Evolutionary conservation across 1,140 invertebrate genomes (phyloP), one percentile per base, ranked within the genome.

Genomic region (Copidosoma floridanum): DNA sequence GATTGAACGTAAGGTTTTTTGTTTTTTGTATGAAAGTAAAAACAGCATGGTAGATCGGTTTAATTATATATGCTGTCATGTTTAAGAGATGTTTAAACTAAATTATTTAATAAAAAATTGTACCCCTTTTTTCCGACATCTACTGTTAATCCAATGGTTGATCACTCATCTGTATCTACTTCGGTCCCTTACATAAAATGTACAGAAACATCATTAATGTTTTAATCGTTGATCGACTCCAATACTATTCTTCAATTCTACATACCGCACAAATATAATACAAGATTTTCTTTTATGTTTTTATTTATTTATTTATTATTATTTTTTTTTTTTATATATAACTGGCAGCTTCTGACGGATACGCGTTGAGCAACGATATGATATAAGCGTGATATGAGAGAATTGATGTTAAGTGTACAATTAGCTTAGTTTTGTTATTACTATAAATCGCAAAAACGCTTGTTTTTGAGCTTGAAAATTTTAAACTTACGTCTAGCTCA

Each of bases 321-420:
- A n/a, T n/a, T n/a, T n/a, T n/a, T n/a, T n/a, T n/a, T n/a, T n/a
- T n/a, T n/a, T n/a, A n/a, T n/a, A n/a, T n/a, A n/a, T n/a, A n/a
- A n/a, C 61, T 62, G 53, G 64, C 59, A 63, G 54, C 60, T 69
- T 47, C 67, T 57, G 61, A 61, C 52, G 48, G 51, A 66, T 66
- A 71, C 58, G 69, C 66, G 44, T 62, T 60, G 58, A 69, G 62
- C 68, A 61, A 72, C 66, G 71, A 73, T 73, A 73, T 69, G 70
- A 73, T 40, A 68, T 64, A 72, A 71, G 71, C 71, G 56, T 71
- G 71, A 73, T 72, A 71, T 73, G 70, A 69, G 23, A 53, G 51
- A 61, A 61, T 55, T 40, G 50, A 46, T 48, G 35, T 50, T 50
- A 55, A 48, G 52, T 55, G 46, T 55, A 61, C 11, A 54, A 50